phyloP scores from a whole-genome alignment of 2,797 vertebrate species.

The Spea hammondii region DNA sequence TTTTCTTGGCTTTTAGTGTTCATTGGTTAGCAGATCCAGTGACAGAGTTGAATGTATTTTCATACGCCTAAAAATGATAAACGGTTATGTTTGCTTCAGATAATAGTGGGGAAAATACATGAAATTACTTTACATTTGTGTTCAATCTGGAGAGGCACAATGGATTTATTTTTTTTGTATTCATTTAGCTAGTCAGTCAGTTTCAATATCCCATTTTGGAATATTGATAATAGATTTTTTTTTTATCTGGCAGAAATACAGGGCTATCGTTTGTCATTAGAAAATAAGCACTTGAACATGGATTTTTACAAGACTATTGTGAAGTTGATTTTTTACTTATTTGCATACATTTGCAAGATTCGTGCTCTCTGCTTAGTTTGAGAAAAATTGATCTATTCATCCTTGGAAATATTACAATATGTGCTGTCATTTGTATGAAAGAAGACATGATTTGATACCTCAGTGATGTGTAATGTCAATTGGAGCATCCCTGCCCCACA shows the following conservation, averaged over 20 bases:
- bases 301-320: no score
- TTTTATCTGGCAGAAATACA: background rate
- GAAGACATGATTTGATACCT: no score
- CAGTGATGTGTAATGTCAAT: no score
- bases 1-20: constrained; percentile 13
- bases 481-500: no score
- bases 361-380: no score
- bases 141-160: constrained; percentile 7
- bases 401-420: no score
- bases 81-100: constrained; percentile 36
- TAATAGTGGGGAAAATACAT: constrained; percentile 12
- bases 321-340: no score
- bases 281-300: constrained; percentile 13
- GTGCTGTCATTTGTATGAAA: no score
- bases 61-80: constrained; percentile 31
- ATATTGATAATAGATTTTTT: constrained; percentile 2
- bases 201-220: background rate
- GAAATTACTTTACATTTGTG: constrained; percentile 35
- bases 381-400: no score
- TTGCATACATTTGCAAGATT: no score
- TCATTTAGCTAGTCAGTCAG: constrained; percentile 8
- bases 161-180: constrained; percentile 1
- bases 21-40: constrained; percentile 28
- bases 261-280: background rate
- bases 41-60: constrained; percentile 41